Base-by-base conservation (phyloP, 1,140 invertebrate genomes). In the Galleria mellonella region DNA sequence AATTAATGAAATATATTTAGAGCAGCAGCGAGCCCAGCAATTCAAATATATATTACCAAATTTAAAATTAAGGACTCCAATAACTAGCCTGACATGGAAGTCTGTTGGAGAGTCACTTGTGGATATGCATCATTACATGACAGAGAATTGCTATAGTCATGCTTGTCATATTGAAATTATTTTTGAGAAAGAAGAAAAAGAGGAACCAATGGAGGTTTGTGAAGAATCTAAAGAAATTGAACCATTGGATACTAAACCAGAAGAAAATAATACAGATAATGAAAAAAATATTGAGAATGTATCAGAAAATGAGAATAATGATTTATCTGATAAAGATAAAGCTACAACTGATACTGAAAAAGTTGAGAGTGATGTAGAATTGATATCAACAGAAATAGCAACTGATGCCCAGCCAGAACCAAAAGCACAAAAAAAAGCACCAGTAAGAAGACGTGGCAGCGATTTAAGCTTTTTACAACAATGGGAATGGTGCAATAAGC, bases 401-500 rank as follows among this genome's bases (percentile, higher is more conserved):
- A 10, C 44, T 33, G 72, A 71, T 28, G 54, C 43, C 29, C 45
- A 45, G 15, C 40, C 60, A 32, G 69, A 79, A 13, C 54, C 51
- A 8, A 90, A 88, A 56, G 82, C 84, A 36, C 75, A 66, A 15
- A 89, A 88, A 47, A 91, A 89, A 63, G 62, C 86, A 5, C 88
- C 89, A 28, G 89, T 88, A 10, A 87, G 91, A 51, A 83, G 92
- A 23, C 87, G 91, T 75, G 86, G 89, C 7, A 93, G 91, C 70
- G 90, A 90, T 9, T 66, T 93, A 1, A 90, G 88, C 17, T 89
- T 92, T 46, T 72, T 93, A 7, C 89, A 93, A 52, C 90, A 91
- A 53, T 92, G 92, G 89, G 90, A 91, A 13, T 92, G 92, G 90
- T 92, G 92, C 54, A 92, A 88, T 47, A 93, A 92, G 72, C 81